Evolutionary conservation across 92 coral and sea anemone genomes (phyloP), one percentile per base, ranked within the genome.

Genomic region (Ricordea florida): DNA sequence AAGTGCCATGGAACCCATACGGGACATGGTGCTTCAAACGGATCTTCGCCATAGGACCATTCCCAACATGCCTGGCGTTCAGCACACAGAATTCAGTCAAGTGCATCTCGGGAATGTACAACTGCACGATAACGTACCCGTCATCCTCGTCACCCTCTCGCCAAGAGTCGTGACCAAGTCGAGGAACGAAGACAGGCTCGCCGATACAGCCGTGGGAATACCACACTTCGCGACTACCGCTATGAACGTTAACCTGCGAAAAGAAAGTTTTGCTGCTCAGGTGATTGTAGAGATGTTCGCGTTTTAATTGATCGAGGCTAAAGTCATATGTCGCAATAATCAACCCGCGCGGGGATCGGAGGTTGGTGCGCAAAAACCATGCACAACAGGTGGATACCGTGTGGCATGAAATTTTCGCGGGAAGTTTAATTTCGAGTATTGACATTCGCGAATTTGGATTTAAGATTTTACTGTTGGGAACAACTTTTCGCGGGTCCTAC

Each of bases 1-100:
- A 91, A 15, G 97, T 91, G 27, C 97, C 97, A 57, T 91, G 97
- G 63, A 91, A 91, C 10, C 97, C 97, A 31, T 91, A 91, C 0
- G 97, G 93, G 41, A 91, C 82, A 24, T 91, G 97, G 76, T 91
- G 97, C 78, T 88, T 91, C 28, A 91, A 57, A 48, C 88, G 81
- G 45, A 91, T 64, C 9, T 93, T 86, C 15, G 93, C 97, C 72
- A 91, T 23, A 7, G 90, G 82, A 1, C 97, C 93, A 31, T 87
- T 87, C 65, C 88, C 86, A 44, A 91, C 71, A 72, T 88, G 79
- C 90, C 88, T 91, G n/a, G 97, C 93, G 50, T 91, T 85, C 40
- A 91, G 69, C 28, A 91, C 80, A 38, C 97, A 91, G 65, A 91
- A 91, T 55, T 91, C 97, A n/a, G 97, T 88, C 59, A 91, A 74